phyloP scores from a whole-genome alignment of 2,888 invertebrate species.

The Asteroscopus sphinx region DNA sequence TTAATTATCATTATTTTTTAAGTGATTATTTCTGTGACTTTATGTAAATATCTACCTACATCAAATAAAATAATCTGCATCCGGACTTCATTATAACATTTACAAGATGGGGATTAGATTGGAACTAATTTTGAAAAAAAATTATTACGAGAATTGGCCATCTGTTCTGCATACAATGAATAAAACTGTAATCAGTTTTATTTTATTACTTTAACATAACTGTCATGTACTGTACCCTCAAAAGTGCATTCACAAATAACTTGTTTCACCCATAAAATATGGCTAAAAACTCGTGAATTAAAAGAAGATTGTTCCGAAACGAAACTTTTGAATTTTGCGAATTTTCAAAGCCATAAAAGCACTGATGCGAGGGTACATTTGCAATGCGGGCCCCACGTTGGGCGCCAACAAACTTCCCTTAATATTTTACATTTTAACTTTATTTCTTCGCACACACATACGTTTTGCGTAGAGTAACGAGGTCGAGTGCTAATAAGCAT shows the following conservation, averaged over 20 bases:
- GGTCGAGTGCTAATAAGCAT: slow-evolving; percentile 57
- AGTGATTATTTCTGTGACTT: too few species aligned
- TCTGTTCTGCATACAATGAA: neutral
- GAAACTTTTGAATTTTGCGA: slow-evolving; percentile 67
- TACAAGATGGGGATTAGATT: too few species aligned
- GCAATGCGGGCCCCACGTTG: slow-evolving; percentile 65
- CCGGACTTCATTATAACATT: too few species aligned
- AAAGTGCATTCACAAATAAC: slow-evolving; percentile 38
- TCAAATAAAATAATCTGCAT: too few species aligned
- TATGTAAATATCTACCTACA: too few species aligned
- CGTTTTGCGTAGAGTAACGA: slow-evolving; percentile 48
- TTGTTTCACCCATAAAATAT: slow-evolving; percentile 42
- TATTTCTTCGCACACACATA: slow-evolving; percentile 55
- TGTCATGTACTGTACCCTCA: neutral
- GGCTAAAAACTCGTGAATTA: slow-evolving; percentile 59
- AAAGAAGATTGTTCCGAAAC: slow-evolving; percentile 67
- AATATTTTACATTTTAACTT: slow-evolving; percentile 54
- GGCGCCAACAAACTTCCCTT: slow-evolving; percentile 74
- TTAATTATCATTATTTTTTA: too few species aligned
- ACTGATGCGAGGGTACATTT: slow-evolving; percentile 73
- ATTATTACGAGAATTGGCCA: too few species aligned
- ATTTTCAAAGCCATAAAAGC: slow-evolving; percentile 71
- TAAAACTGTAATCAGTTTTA: slow-evolving; percentile 12
- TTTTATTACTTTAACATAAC: slow-evolving; percentile 12
- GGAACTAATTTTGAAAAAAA: too few species aligned